These are phyloP conservation scores for Erithacus rubecula DNA, from an alignment of 2,797 vertebrate genomes.

Conservation along the genomic window DNA sequence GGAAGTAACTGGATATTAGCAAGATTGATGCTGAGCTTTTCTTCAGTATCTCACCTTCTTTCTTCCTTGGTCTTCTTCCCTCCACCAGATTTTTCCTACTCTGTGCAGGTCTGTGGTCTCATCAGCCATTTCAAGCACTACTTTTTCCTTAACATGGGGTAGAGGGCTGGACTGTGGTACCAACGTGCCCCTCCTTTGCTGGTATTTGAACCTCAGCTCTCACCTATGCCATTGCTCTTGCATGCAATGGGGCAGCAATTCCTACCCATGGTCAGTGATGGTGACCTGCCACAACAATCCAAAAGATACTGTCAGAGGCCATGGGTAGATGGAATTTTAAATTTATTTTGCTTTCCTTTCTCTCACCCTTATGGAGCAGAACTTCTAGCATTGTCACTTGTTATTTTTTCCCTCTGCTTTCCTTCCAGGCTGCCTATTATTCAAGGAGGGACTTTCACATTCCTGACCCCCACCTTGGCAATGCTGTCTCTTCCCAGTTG, in stretches of 20 bases:
- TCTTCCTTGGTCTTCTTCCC: background rate
- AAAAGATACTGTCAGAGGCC: background rate
- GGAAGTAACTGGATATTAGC: background rate
- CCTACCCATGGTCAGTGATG: background rate
- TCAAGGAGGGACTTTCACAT: constrained; percentile 92
- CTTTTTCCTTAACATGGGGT: rapidly evolving
- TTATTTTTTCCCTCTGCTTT: background rate
- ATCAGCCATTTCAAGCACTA: background rate
- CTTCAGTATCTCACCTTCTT: background rate
- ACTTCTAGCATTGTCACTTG: background rate
- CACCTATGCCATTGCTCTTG: background rate
- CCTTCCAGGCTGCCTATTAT: constrained; percentile 89
- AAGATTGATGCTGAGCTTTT: background rate
- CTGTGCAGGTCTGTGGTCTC: background rate
- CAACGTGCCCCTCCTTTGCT: rapidly evolving
- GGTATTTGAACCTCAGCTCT: background rate
- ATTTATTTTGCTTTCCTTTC: background rate
- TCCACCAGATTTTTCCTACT: background rate
- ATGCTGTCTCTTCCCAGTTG: constrained; percentile 92
- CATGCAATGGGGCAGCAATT: background rate
- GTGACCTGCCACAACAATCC: background rate
- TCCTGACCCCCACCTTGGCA: constrained; percentile 89
- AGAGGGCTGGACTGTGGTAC: background rate
- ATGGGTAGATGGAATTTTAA: background rate
- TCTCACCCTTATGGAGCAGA: background rate